Evolutionary conservation across 2,113 vertebrate species (phyloP).

Genomic region (Sigmodon hispidus): DNA sequence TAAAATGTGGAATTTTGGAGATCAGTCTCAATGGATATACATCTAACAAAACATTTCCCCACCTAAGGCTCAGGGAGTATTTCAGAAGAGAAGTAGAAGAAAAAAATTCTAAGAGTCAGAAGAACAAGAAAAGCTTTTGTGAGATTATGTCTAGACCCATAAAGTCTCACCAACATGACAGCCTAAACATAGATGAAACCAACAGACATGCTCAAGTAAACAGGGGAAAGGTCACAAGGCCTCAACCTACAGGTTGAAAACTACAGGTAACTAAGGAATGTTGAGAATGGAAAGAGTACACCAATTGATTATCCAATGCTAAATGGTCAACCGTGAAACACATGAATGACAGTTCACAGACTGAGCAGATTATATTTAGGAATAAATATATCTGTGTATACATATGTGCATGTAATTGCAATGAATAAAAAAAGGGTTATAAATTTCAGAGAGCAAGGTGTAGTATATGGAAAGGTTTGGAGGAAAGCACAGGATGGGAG

Average conservation of each 20-base stretch:
- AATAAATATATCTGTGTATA: background rate
- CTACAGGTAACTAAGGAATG: background rate
- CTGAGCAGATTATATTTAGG: background rate
- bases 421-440: background rate
- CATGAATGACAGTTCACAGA: background rate
- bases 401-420: background rate
- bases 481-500: background rate
- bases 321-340: background rate
- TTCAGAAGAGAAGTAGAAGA: background rate
- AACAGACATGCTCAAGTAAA: background rate
- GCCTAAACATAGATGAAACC: background rate
- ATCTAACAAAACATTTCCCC: background rate
- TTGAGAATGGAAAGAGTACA: background rate
- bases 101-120: background rate
- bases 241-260: background rate
- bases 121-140: background rate
- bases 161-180: background rate
- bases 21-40: background rate
- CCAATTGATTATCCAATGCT: background rate
- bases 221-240: background rate
- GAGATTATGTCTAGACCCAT: background rate
- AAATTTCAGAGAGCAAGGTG: background rate
- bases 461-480: background rate
- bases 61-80: background rate
- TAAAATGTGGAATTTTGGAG: background rate